Base-by-base conservation (phyloP, 2,797 vertebrate genomes). In the Falco columbarius region DNA sequence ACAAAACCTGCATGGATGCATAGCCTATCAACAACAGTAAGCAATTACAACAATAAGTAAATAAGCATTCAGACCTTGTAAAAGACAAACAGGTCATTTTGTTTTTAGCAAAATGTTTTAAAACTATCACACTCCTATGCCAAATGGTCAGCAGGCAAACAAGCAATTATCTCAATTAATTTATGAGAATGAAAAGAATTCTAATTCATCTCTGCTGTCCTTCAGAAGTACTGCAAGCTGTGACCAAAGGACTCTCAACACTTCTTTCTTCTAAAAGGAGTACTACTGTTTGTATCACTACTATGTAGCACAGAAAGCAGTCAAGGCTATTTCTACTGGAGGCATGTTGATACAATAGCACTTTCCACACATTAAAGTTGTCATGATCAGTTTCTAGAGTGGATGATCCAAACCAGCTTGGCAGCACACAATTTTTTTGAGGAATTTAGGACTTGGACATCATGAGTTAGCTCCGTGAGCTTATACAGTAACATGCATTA, bases 11-110 rank as follows among this genome's bases (percentile, higher is more conserved):
- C 81, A 90, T 88, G 49, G 24, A 91, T 65, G 18, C 58, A 46
- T 47, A 70, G 59, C 47, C 51, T 89, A 90, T 83, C 85, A 97
- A 46, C 52, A 96, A 61, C 63, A 96, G 40, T 76, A 97, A 98
- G 96, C 86, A 97, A 91, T 98, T 95, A 83, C 63, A 96, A 95
- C 72, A 95, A 63, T 94, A 96, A 97, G 98, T 96, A 98, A 98
- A 98, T 95, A 98, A 95, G 18, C 51, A 36, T 83, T 94, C 92
- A 96, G 94, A 77, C 92, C 94, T 85, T 97, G 97, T 97, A 96
- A 97, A 91, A 92, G 86, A 94, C 56, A 83, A 36, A 81, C 46
- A 83, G 89, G 76, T 72, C 9, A 83, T 94, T 97, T 93, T 79
- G 52, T 30, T 90, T 90, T 95, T 89, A 27, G 15, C 55, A 47